Evolutionary conservation across 2,888 invertebrate genomes (phyloP).

Genomic region (Polia nebulosa): DNA sequence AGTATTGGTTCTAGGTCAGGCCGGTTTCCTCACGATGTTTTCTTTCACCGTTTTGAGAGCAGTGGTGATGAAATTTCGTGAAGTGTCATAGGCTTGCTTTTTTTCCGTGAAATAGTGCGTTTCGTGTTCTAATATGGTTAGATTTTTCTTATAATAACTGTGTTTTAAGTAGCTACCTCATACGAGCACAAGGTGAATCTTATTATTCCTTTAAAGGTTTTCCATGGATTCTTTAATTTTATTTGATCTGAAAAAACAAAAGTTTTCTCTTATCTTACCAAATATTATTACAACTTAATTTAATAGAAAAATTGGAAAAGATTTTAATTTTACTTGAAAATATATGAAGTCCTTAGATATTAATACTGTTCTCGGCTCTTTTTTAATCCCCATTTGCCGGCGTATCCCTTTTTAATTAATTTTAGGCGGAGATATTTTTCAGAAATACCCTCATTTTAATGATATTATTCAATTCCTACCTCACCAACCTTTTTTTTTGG

Average conservation of each 20-base stretch:
- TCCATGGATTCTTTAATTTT: neutral
- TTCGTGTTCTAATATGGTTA: neutral
- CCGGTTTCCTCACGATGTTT: too few species aligned
- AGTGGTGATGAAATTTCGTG: too few species aligned
- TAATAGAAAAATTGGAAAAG: neutral
- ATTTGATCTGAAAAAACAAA: neutral
- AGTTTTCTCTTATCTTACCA: neutral
- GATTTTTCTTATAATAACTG: too few species aligned
- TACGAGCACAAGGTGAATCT: neutral
- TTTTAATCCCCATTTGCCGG: conserved; percentile 54
- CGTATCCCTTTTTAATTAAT: conserved; percentile 58
- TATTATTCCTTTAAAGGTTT: neutral
- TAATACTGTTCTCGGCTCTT: conserved; percentile 36
- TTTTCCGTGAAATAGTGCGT: neutral
- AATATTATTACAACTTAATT: conserved; percentile 5
- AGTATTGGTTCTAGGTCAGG: too few species aligned
- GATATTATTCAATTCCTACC: conserved; percentile 42
- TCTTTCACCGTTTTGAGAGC: too few species aligned
- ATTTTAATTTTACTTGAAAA: neutral
- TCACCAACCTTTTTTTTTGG: conserved; percentile 29
- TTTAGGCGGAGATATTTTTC: conserved; percentile 48
- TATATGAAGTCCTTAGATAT: conserved; percentile 9
- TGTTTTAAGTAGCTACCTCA: too few species aligned
- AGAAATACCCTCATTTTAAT: conserved; percentile 28
- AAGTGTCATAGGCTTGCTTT: neutral